Evolutionary conservation across 2,888 invertebrate species (phyloP).

Genomic region (Fragum whitleyi): DNA sequence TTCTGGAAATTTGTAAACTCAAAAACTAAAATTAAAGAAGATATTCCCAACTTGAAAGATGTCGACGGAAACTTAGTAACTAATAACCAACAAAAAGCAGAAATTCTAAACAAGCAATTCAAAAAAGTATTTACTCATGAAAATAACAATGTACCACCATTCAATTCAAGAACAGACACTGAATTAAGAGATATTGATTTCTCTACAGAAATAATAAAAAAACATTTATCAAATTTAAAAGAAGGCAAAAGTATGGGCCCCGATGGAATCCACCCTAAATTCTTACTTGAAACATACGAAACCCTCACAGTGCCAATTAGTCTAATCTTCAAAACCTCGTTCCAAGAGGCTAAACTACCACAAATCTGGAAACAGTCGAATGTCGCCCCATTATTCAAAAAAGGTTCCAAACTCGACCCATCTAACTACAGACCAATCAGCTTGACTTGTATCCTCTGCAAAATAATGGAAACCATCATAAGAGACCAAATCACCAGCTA

Average conservation of each 20-base stretch:
- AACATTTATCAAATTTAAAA: background rate
- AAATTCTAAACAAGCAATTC: background rate
- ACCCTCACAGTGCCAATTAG: background rate
- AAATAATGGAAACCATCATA: no score
- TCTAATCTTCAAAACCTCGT: no score
- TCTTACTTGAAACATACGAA: background rate
- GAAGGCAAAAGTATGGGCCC: background rate
- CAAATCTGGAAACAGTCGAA: background rate
- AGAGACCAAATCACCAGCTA: no score
- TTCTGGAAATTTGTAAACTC: background rate
- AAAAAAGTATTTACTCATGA: background rate
- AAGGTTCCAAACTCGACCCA: background rate
- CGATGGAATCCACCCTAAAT: background rate
- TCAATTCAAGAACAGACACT: background rate
- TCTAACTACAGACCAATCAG: no score
- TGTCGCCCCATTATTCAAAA: background rate
- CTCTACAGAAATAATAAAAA: background rate
- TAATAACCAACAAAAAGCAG: background rate
- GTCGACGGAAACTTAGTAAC: background rate
- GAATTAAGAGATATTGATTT: background rate
- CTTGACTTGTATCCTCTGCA: no score
- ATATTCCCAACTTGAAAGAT: background rate
- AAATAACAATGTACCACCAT: background rate
- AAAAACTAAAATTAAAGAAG: background rate
- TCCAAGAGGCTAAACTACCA: no score